A percentile compares a stretch with the other conserved stretches of the same genome.
Evolutionary conservation across 2,797 vertebrate genomes (phyloP).

Genomic region (Pteropus rufus): DNA sequence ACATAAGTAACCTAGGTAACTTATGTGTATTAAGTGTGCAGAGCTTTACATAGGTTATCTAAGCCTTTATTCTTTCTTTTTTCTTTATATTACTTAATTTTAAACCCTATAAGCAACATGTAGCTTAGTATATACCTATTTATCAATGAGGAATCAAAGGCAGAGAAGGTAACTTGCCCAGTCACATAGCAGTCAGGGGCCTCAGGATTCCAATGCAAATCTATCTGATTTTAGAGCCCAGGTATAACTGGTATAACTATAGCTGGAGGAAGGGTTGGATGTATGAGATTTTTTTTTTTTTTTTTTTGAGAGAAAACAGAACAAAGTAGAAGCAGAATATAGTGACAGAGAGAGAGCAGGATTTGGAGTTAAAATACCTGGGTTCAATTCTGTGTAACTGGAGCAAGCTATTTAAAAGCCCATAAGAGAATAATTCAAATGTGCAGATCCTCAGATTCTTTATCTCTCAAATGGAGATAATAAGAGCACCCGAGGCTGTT

Average conservation of each 20-base stretch:
- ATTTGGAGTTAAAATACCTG: background rate
- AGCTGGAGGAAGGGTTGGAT: background rate
- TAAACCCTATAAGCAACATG: background rate
- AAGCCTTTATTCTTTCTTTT: background rate
- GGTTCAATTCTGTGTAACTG: background rate
- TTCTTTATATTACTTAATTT: background rate
- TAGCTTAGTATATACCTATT: background rate
- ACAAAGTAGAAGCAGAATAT: background rate
- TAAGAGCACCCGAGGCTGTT: background rate
- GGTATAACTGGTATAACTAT: background rate
- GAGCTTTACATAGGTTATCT: background rate
- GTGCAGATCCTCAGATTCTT: background rate
- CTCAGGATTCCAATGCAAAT: background rate
- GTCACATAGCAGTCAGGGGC: background rate
- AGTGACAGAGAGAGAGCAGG: background rate
- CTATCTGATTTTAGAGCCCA: background rate
- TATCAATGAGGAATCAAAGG: background rate
- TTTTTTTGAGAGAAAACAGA: background rate
- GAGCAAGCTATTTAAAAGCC: conserved; percentile 26
- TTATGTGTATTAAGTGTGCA: background rate
- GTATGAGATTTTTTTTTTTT: background rate
- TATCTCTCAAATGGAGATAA: background rate
- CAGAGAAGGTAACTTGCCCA: background rate
- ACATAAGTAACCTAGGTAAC: background rate
- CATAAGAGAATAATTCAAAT: background rate